Evolutionary conservation across 2,113 vertebrate genomes (phyloP).

Genomic region (Phrynosoma platyrhinos): DNA sequence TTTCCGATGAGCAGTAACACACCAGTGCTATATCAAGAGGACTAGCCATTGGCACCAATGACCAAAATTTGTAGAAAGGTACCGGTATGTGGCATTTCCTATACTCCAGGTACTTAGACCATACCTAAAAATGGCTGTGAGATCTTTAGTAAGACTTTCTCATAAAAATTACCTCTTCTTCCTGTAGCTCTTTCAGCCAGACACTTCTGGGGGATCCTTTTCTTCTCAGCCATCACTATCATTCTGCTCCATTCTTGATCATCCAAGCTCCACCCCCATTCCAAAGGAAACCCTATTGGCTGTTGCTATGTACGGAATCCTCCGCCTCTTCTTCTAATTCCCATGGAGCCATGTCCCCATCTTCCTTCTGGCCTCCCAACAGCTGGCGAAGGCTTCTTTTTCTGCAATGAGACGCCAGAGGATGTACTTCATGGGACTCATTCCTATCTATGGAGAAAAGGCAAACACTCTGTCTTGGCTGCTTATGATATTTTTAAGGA

Average conservation of each 20-base stretch:
- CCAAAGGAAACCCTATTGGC: conserved; percentile 7
- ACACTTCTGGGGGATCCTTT: no score
- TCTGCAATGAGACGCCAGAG: background rate
- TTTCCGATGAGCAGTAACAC: no score
- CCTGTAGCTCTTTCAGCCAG: no score
- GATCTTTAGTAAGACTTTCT: no score
- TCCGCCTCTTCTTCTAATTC: background rate
- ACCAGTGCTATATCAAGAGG: no score
- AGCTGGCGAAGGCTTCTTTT: background rate
- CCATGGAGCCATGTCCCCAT: background rate
- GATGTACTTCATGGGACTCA: background rate
- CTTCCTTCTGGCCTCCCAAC: background rate
- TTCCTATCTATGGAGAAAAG: background rate
- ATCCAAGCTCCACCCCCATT: conserved; percentile 26
- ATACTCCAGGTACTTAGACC: no score
- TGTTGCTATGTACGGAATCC: conserved; percentile 17
- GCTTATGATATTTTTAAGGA: background rate
- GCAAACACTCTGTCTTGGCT: background rate
- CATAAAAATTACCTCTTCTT: no score
- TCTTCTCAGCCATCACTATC: no score
- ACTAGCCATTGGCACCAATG: no score
- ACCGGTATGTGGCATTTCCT: no score
- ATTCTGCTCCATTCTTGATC: background rate
- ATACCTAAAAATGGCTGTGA: no score
- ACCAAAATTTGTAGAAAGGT: no score